Conservation (phyloP, 2,797 vertebrate species). For the Macroramphosus scolopax region DNA sequence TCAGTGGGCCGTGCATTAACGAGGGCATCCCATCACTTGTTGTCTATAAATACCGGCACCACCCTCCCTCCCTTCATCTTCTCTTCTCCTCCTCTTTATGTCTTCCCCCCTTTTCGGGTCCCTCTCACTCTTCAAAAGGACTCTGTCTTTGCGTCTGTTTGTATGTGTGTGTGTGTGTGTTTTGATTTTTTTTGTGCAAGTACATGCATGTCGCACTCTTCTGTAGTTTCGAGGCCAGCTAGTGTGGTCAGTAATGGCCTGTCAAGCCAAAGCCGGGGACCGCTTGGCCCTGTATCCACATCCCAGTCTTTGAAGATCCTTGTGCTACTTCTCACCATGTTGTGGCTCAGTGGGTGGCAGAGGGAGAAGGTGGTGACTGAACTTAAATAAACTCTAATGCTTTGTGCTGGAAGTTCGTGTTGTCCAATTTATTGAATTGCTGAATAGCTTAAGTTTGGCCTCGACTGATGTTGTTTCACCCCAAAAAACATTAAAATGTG, state of each 20-base stretch:
- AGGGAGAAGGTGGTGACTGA: slow-evolving; percentile 3
- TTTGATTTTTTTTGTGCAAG: slow-evolving; percentile 18
- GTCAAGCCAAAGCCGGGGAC: slow-evolving; percentile 35
- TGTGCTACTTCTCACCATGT: slow-evolving; percentile 34
- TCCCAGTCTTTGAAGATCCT: slow-evolving; percentile 32
- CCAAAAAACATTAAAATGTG: neutral
- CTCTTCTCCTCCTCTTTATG: slow-evolving; percentile 26
- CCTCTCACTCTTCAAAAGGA: slow-evolving; percentile 58
- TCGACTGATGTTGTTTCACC: too few relatives aligned
- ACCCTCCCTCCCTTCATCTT: slow-evolving; percentile 44
- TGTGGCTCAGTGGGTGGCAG: slow-evolving; percentile 41
- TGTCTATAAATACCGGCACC: slow-evolving; percentile 79
- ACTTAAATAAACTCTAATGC: slow-evolving; percentile 27
- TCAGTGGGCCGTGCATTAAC: slow-evolving; percentile 74
- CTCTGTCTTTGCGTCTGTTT: slow-evolving; percentile 15
- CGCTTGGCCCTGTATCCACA: slow-evolving; percentile 30
- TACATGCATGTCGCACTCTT: slow-evolving; percentile 4
- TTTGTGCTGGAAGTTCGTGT: slow-evolving; percentile 21
- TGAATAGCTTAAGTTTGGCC: slow-evolving; percentile 4
- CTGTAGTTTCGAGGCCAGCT: slow-evolving; percentile 39
- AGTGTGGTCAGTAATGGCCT: slow-evolving; percentile 48
- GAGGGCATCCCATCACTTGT: slow-evolving; percentile 79
- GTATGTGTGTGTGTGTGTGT: slow-evolving; percentile 11
- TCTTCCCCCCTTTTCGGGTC: slow-evolving; percentile 9
- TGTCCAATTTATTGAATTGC: slow-evolving; percentile 17